These are phyloP conservation scores for Sprattus sprattus DNA, from an alignment of 2,113 vertebrate genomes.

Conservation along the genomic window DNA sequence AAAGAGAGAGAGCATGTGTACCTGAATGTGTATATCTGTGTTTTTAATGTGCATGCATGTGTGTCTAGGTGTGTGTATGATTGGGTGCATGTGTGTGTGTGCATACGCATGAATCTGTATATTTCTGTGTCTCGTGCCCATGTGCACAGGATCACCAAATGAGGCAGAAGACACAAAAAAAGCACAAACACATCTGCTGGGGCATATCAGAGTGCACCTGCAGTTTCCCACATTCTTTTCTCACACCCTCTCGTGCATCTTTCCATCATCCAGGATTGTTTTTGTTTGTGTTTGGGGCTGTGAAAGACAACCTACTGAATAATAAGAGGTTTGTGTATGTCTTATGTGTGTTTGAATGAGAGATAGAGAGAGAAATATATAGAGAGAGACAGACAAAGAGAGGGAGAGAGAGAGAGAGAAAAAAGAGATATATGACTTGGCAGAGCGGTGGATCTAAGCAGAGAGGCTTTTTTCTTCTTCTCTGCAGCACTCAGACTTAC, in stretches of 20 bases:
- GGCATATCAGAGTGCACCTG: slow-evolving; percentile 41
- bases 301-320: neutral
- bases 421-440: slow-evolving; percentile 52
- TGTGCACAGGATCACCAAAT: neutral
- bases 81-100: neutral
- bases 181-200: slow-evolving; percentile 22
- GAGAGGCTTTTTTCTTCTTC: slow-evolving; percentile 83
- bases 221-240: neutral
- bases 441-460: slow-evolving; percentile 58
- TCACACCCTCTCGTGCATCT: neutral
- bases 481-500: slow-evolving; percentile 80
- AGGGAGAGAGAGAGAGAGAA: slow-evolving; percentile 23
- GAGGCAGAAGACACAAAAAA: neutral
- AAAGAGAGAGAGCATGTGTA: neutral
- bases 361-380: neutral
- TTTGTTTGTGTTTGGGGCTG: neutral
- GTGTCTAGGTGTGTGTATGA: neutral
- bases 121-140: neutral
- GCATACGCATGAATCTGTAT: neutral
- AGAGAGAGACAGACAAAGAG: neutral
- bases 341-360: slow-evolving; percentile 11
- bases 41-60: neutral
- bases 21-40: neutral
- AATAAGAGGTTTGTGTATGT: neutral
- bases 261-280: neutral